Conservation (phyloP, 2,797 vertebrate species). For the Lithobates pipiens region DNA sequence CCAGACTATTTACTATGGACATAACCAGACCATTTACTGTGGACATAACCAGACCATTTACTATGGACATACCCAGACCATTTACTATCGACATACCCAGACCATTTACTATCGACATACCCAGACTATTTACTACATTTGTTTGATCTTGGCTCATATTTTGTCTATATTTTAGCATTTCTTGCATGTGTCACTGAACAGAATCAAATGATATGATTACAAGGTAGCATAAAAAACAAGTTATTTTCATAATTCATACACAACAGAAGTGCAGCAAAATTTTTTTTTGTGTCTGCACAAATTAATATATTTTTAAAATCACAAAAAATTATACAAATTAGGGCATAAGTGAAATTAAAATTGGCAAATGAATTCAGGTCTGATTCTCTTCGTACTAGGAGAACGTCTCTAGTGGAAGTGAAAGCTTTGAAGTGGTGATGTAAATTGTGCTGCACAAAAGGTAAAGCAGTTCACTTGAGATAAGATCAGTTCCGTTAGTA, state of each 20-base stretch:
- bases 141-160: no score
- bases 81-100: no score
- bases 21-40: no score
- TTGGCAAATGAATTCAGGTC: background rate
- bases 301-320: background rate
- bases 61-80: no score
- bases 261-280: background rate
- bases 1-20: no score
- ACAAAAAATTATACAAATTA: background rate
- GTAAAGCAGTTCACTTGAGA: constrained; percentile 51
- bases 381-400: background rate
- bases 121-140: no score
- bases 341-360: background rate
- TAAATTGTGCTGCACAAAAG: background rate
- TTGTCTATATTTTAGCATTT: no score
- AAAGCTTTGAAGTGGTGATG: constrained; percentile 27
- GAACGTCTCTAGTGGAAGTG: constrained; percentile 21
- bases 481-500: constrained; percentile 72
- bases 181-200: no score
- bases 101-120: no score
- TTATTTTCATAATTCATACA: background rate
- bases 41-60: no score
- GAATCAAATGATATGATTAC: no score
- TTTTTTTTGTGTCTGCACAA: background rate
- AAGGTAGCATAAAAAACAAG: no score